Conservation (phyloP, 2,888 invertebrate species). For the Nomada fabriciana region DNA sequence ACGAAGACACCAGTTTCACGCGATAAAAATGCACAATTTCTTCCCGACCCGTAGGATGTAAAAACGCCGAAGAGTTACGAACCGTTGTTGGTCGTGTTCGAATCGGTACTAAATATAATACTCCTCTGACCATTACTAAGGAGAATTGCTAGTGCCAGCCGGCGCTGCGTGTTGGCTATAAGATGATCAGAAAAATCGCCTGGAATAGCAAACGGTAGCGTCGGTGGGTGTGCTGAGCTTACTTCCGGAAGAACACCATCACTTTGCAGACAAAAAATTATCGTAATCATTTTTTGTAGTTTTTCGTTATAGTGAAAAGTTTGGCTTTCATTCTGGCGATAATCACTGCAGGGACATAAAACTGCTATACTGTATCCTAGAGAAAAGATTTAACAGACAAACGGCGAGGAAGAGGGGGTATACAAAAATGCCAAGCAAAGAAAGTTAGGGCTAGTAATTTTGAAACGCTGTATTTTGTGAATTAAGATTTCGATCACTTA, state of each 20-base stretch:
- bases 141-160: conserved; percentile 22
- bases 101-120: conserved; percentile 49
- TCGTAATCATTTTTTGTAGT: too few relatives aligned
- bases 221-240: conserved; percentile 4
- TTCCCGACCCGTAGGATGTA: neutral
- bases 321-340: neutral
- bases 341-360: neutral
- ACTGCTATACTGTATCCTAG: too few relatives aligned
- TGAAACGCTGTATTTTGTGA: neutral
- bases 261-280: conserved; percentile 13
- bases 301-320: neutral
- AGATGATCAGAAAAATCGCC: conserved; percentile 25
- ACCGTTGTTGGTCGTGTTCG: conserved; percentile 45
- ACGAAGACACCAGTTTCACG: neutral
- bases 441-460: too few relatives aligned
- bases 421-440: too few relatives aligned
- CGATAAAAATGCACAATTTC: neutral
- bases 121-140: conserved; percentile 29
- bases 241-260: conserved; percentile 26
- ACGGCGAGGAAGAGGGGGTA: too few relatives aligned
- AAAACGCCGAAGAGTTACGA: conserved; percentile 26
- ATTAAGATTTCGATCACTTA: neutral
- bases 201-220: conserved; percentile 8
- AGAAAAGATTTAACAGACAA: too few relatives aligned
- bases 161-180: conserved; percentile 41